Evolutionary conservation across 2,888 invertebrate genomes (phyloP).

Genomic region (Oscheius sp.): DNA sequence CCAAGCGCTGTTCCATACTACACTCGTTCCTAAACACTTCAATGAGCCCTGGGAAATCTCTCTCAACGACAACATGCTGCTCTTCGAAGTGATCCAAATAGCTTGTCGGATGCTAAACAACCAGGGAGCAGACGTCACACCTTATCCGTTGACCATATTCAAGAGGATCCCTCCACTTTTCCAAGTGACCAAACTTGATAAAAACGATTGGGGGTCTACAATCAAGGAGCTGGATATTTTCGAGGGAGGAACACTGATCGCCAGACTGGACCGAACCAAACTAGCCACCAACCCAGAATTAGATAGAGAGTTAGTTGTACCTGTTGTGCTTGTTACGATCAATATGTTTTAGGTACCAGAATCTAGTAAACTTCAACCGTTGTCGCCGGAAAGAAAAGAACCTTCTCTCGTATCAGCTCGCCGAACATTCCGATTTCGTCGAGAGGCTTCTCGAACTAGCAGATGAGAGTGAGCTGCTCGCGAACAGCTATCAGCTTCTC

Average conservation of each 20-base stretch:
- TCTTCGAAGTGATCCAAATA: constrained; percentile 7
- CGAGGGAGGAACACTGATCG: neutral
- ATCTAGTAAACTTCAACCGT: neutral
- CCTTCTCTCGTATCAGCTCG: constrained; percentile 16
- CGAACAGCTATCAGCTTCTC: constrained; percentile 14
- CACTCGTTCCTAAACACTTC: constrained; percentile 1
- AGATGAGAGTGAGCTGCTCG: constrained; percentile 17
- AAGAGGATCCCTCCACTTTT: neutral
- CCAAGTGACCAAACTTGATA: neutral
- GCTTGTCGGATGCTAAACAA: neutral
- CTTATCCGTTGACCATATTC: constrained; percentile 12
- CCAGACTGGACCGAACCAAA: constrained; percentile 19
- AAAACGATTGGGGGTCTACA: constrained; percentile 23
- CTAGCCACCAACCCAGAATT: neutral
- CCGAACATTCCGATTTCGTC: constrained; percentile 1
- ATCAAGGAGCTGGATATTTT: constrained; percentile 22
- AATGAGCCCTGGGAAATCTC: neutral
- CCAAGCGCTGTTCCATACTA: constrained; percentile 12
- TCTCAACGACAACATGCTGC: constrained; percentile 30
- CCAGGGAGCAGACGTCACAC: constrained; percentile 21
- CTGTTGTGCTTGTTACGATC: neutral
- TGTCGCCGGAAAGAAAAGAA: constrained; percentile 1
- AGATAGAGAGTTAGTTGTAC: constrained; percentile 15
- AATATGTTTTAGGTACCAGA: neutral
- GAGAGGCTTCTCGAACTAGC: constrained; percentile 12